Percentiles rank a stretch among this genome's conserved stretches.
Evolutionary conservation across 1,140 invertebrate genomes (phyloP).

Genomic region (Pseudomyrmex dendroicus): DNA sequence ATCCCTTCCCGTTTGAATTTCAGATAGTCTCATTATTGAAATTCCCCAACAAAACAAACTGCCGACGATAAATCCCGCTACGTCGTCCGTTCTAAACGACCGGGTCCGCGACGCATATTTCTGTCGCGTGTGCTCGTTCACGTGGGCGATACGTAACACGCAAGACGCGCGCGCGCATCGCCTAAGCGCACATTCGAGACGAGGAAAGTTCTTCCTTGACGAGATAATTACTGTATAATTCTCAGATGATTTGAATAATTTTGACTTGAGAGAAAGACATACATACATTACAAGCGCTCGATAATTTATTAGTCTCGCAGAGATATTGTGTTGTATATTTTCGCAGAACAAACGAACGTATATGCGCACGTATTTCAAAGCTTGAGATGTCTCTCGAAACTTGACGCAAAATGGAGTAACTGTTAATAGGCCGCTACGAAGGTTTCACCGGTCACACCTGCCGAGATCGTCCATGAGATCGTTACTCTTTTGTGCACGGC

Average conservation of each 20-base stretch:
- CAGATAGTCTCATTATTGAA: conserved; percentile 59
- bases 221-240: conserved; percentile 19
- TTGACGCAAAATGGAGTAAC: conserved; percentile 26
- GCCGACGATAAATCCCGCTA: conserved; percentile 47
- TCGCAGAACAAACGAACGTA: background rate
- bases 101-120: conserved; percentile 47
- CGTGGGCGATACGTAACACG: conserved; percentile 15
- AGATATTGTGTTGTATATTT: background rate
- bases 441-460: conserved; percentile 66
- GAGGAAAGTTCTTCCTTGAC: conserved; percentile 14
- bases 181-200: conserved; percentile 34
- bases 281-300: background rate
- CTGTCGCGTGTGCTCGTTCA: conserved; percentile 20
- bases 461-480: conserved; percentile 45
- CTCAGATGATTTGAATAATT: conserved; percentile 37
- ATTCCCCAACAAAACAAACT: conserved; percentile 45
- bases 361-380: background rate
- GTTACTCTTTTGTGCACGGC: conserved; percentile 37
- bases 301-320: conserved; percentile 28
- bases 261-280: background rate
- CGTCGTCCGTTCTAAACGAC: conserved; percentile 33
- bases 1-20: conserved; percentile 41
- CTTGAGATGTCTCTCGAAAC: background rate
- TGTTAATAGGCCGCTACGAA: conserved; percentile 60
- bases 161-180: background rate